phyloP scores from a whole-genome alignment of 2,888 invertebrate genomes.

The Trisateles emortualis region DNA sequence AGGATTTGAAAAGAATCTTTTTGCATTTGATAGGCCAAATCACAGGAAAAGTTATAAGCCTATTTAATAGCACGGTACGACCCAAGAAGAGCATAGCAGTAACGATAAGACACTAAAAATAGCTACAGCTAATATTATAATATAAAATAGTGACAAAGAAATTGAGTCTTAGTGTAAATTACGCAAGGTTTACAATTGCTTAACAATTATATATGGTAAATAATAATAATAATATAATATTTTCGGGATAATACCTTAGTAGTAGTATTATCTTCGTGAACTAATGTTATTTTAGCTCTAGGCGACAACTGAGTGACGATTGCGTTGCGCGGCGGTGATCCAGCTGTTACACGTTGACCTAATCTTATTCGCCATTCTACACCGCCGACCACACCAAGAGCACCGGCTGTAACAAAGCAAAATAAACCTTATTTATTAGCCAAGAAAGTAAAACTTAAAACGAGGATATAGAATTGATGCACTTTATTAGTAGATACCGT shows the following conservation, averaged over 20 bases:
- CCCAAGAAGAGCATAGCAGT: no score
- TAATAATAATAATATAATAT: not conserved
- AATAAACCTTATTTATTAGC: not conserved
- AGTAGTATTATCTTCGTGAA: slow-evolving; percentile 75
- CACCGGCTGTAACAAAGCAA: slow-evolving; percentile 65
- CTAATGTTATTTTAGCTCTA: slow-evolving; percentile 74
- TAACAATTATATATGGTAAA: not conserved
- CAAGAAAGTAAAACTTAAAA: not conserved
- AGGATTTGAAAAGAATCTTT: no score
- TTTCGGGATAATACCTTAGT: no score
- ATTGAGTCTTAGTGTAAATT: not conserved
- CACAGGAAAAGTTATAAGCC: no score
- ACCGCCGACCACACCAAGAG: slow-evolving; percentile 79
- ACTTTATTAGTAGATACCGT: no score
- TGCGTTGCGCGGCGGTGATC: slow-evolving; percentile 71
- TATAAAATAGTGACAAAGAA: no score
- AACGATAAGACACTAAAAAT: no score
- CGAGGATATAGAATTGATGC: no score
- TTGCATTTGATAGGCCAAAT: no score
- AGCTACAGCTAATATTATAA: no score
- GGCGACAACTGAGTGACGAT: slow-evolving; percentile 79
- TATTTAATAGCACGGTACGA: no score
- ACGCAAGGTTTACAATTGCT: not conserved
- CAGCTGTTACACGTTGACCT: slow-evolving; percentile 73
- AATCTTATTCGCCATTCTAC: slow-evolving; percentile 79